Percentiles rank a stretch among this genome's conserved stretches.
These are phyloP conservation scores for Malacoraja senta DNA, from an alignment of 2,797 vertebrate species.

Conservation along the genomic window DNA sequence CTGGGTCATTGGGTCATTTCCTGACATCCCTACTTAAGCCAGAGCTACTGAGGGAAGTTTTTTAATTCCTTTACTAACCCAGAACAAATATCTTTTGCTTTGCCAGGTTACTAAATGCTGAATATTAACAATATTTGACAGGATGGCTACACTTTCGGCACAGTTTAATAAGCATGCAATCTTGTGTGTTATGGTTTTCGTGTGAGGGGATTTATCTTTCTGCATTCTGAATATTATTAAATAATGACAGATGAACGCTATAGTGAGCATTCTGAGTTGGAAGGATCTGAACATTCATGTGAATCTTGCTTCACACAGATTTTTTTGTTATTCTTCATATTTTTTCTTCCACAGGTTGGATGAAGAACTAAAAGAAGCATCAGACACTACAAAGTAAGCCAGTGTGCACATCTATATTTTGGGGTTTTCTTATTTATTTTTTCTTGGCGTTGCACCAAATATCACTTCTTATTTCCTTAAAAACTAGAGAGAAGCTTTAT, in stretches of 20 bases:
- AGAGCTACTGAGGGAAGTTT: constrained; percentile 60
- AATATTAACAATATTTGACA: constrained; percentile 30
- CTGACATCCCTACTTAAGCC: constrained; percentile 44
- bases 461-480: not conserved
- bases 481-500: not conserved
- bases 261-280: not conserved
- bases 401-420: not conserved
- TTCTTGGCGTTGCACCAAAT: not conserved
- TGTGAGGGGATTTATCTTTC: not conserved
- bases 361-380: constrained; percentile 80
- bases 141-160: constrained; percentile 28
- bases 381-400: constrained; percentile 81
- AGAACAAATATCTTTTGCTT: constrained; percentile 29
- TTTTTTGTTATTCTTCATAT: constrained; percentile 48
- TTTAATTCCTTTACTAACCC: not conserved
- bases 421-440: not conserved
- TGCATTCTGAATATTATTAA: not conserved
- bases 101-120: constrained; percentile 27
- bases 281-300: too few relatives aligned
- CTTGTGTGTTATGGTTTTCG: not conserved
- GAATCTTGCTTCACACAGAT: constrained; percentile 53
- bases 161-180: constrained; percentile 35
- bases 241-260: not conserved
- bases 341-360: constrained; percentile 73
- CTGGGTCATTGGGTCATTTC: not conserved